Evolutionary conservation across 2,888 invertebrate species (phyloP).

Genomic region (Melolontha melolontha): DNA sequence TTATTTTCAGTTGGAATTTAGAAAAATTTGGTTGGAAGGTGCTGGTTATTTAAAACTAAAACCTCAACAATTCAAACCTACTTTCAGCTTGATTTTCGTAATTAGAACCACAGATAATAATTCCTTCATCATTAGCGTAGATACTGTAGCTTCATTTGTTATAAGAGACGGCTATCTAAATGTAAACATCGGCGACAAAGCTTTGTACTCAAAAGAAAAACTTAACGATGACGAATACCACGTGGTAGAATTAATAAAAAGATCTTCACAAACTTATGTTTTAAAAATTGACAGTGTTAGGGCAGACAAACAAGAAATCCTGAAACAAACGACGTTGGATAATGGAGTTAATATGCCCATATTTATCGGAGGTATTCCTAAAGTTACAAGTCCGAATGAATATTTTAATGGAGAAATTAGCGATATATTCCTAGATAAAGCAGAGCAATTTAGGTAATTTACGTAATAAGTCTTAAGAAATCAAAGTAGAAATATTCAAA

Average conservation of each 20-base stretch:
- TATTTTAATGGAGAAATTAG: slow-evolving; percentile 79
- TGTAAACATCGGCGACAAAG: slow-evolving; percentile 27
- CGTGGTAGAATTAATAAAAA: slow-evolving; percentile 45
- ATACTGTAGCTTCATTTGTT: slow-evolving; percentile 19
- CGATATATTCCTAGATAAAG: slow-evolving; percentile 86
- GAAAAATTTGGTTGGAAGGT: slow-evolving; percentile 82
- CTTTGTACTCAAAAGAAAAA: slow-evolving; percentile 35
- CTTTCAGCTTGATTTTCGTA: slow-evolving; percentile 44
- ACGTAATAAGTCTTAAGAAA: too few relatives aligned
- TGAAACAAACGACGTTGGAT: not conserved
- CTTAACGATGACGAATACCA: slow-evolving; percentile 49
- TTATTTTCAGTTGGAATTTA: slow-evolving; percentile 58
- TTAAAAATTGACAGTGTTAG: slow-evolving; percentile 31
- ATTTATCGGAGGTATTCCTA: slow-evolving; percentile 40
- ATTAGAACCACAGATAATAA: slow-evolving; percentile 45
- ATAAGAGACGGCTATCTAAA: slow-evolving; percentile 45
- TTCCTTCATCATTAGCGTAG: slow-evolving; percentile 44
- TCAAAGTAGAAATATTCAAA: too few relatives aligned
- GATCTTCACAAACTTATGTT: slow-evolving; percentile 2
- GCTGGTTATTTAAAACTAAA: slow-evolving; percentile 81
- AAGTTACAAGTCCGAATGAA: not conserved
- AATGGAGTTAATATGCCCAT: slow-evolving; percentile 6
- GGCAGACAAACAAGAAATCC: slow-evolving; percentile 23
- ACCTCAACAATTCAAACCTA: slow-evolving; percentile 56
- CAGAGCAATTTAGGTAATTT: slow-evolving; percentile 58